Percentiles rank a stretch among this genome's conserved stretches.
phyloP scores from a whole-genome alignment of 35 echinoderm and acorn worm genomes.

The Strongylocentrotus purpuratus region DNA sequence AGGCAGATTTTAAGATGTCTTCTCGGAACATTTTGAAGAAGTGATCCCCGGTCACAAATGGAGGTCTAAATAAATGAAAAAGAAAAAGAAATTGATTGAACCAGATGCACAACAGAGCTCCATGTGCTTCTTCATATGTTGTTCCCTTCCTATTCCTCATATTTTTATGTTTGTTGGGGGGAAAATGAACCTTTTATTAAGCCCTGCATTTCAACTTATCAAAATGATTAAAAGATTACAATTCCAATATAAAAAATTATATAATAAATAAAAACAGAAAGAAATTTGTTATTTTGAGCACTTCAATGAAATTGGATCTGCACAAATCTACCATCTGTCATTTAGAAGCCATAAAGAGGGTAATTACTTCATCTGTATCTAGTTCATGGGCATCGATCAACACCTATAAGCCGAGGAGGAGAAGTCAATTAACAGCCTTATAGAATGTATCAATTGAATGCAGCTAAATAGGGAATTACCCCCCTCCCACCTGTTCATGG shows the following conservation, averaged over 20 bases:
- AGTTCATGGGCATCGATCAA: background rate
- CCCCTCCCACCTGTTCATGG: background rate
- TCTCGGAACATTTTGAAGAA: conserved; percentile 75
- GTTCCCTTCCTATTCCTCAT: too few species aligned
- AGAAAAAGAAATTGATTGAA: background rate
- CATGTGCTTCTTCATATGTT: too few species aligned
- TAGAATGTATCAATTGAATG: background rate
- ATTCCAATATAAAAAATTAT: background rate
- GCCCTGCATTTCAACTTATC: too few species aligned
- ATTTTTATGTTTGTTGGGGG: too few species aligned
- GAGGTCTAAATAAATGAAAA: conserved; percentile 57
- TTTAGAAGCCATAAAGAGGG: background rate
- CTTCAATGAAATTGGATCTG: background rate
- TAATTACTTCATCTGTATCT: background rate
- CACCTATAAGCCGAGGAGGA: background rate
- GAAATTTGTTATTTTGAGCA: background rate
- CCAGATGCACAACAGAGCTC: too few species aligned
- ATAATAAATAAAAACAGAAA: background rate
- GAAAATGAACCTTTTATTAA: too few species aligned
- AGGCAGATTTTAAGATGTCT: conserved; percentile 67
- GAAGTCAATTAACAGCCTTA: background rate
- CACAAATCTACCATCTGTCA: background rate
- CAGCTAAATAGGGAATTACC: background rate
- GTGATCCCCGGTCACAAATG: conserved; percentile 62
- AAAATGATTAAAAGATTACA: too few species aligned